A percentile compares a stretch with the other conserved stretches of the same genome.
These are phyloP conservation scores for Otolemur crassicaudatus DNA, from an alignment of 2,797 vertebrate species.

Conservation along the genomic window DNA sequence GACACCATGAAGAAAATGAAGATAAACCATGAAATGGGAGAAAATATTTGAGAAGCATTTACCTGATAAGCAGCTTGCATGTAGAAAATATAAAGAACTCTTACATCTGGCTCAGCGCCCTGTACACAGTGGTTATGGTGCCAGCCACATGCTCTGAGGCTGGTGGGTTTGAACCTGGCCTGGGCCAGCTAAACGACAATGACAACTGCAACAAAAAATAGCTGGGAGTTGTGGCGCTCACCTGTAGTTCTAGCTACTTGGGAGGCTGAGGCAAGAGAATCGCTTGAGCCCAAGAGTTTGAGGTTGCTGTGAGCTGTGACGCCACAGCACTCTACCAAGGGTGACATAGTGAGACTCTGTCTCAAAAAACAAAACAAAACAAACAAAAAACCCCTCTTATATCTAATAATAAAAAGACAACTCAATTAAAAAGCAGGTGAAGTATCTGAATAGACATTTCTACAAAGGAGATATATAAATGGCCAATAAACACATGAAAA, in stretches of 20 bases:
- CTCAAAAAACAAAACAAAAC: no score
- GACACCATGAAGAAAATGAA: neutral
- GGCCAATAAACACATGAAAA: neutral
- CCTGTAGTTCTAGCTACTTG: no score
- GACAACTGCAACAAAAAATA: no score
- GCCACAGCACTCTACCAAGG: no score
- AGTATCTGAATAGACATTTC: neutral
- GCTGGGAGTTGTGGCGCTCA: fast-evolving
- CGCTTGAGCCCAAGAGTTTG: no score
- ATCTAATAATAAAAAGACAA: neutral
- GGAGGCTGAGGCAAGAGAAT: no score
- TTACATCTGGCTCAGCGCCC: neutral
- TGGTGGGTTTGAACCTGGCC: no score
- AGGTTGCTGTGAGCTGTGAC: no score
- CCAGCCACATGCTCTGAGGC: no score
- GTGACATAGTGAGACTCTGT: no score
- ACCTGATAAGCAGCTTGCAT: neutral
- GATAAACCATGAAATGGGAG: neutral
- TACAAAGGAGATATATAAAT: neutral
- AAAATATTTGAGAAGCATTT: neutral
- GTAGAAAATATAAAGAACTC: neutral
- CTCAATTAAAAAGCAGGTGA: neutral
- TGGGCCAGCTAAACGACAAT: no score
- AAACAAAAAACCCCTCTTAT: neutral
- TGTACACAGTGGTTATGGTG: no score